Evolutionary conservation across 2,888 invertebrate species (phyloP), one percentile per base, ranked within the genome.

Genomic region (Pinctada fucata): DNA sequence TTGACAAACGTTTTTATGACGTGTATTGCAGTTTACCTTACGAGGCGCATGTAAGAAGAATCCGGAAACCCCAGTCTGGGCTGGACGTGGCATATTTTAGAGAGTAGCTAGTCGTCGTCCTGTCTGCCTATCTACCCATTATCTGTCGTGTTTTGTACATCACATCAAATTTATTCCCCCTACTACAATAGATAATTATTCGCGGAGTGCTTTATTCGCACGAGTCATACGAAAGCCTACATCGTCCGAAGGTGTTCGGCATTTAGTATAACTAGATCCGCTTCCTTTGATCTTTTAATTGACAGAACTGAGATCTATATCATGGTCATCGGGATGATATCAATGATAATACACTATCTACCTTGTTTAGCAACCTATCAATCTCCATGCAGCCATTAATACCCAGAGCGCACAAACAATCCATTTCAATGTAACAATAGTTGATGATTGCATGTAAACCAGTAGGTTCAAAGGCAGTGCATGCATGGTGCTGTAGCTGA

Each of bases 101-200:
- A 47, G 58, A 58, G 52, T 67, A 49, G 50, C 48, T 31, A 51
- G 81, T 81, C 75, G 83, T 81, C 83, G 51, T 66, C 64, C 76
- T 50, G 83, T 81, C 83, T 79, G 49, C 74, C 58, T 49, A 63
- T 52, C 67, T 74, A 52, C n/a, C 47, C 67, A 74, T 45, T 74
- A 74, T 52, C 74, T 74, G 74, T 74, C 74, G 67, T 67, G 45
- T 68, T 6, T 31, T 58, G 13, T 58, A 58, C 13, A 58, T 58
- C 58, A 58, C 13, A 58, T 58, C 58, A 58, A 58, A 58, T 58
- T 58, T 13, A 13, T 6, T 58, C 13, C 13, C 8, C 58, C 13
- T 13, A 58, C 72, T 72, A 72, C 72, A 72, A 31, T 52, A 50
- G 45, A 52, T 72, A 52, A 51, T 72, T 72, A 72, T 72, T 51